These are phyloP conservation scores for Cottoperca gobio DNA, from an alignment of 2,797 vertebrate species.

Conservation along the genomic window DNA sequence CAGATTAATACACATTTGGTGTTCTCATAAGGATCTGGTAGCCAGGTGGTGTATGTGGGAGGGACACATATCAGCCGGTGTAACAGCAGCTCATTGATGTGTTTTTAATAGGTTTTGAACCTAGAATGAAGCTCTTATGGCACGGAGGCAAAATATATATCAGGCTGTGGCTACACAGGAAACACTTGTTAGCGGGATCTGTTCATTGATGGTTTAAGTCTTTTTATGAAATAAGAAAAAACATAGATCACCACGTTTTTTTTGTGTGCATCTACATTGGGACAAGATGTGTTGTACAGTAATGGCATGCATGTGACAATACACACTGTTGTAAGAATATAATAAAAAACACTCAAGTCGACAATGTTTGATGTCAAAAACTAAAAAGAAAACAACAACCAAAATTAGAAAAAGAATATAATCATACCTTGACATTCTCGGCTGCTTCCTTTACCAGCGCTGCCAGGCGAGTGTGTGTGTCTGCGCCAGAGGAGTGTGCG, in stretches of 20 bases:
- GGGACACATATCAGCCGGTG: too few relatives aligned
- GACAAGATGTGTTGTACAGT: not conserved
- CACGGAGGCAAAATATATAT: too few relatives aligned
- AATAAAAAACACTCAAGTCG: not conserved
- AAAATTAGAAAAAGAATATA: not conserved
- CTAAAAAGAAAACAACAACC: not conserved
- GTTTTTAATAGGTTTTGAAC: too few relatives aligned
- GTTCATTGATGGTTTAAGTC: too few relatives aligned
- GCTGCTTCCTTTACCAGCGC: conserved; percentile 88
- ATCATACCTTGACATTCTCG: conserved; percentile 89
- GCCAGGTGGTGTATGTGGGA: too few relatives aligned
- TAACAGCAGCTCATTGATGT: too few relatives aligned
- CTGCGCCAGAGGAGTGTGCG: conserved; percentile 49
- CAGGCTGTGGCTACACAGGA: too few relatives aligned
- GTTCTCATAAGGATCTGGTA: too few relatives aligned
- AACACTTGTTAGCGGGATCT: too few relatives aligned
- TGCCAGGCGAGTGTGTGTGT: conserved; percentile 69
- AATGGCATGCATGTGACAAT: not conserved
- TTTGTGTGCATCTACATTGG: not conserved
- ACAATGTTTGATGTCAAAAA: not conserved
- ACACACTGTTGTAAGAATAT: not conserved
- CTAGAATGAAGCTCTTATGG: too few relatives aligned
- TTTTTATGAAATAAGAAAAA: too few relatives aligned
- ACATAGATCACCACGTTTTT: too few relatives aligned
- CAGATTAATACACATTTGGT: not conserved